phyloP scores from a whole-genome alignment of 2,113 vertebrate species.

The Gavia stellata region DNA sequence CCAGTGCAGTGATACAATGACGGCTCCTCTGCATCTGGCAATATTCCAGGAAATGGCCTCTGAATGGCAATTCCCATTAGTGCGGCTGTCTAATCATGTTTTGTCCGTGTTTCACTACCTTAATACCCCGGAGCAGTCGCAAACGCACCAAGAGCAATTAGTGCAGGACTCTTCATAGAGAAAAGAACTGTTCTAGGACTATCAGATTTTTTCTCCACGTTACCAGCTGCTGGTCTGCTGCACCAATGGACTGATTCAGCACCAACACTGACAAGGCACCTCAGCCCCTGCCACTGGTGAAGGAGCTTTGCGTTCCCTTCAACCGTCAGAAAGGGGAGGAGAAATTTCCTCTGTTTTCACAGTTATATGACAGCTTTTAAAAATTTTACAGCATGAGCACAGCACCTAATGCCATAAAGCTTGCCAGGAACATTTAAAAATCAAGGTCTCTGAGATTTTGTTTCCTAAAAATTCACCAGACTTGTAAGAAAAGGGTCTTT shows the following conservation, averaged over 20 bases:
- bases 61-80: not conserved
- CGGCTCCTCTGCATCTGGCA: not conserved
- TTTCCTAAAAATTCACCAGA: not conserved
- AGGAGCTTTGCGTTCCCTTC: not conserved
- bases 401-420: conserved; percentile 27
- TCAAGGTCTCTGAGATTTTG: not conserved
- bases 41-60: not conserved
- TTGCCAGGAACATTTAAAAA: conserved; percentile 4
- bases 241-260: not conserved
- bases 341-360: not conserved
- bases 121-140: not conserved
- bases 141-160: not conserved
- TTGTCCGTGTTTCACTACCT: not conserved
- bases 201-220: not conserved
- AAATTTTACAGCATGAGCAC: not conserved
- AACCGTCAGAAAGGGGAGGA: not conserved
- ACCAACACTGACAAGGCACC: not conserved
- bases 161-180: not conserved
- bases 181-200: not conserved
- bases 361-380: conserved; percentile 15
- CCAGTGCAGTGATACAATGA: not conserved
- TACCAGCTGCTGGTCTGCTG: not conserved
- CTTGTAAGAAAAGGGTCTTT: not conserved
- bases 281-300: not conserved
- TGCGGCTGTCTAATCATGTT: not conserved